Base-by-base conservation (phyloP, 2,888 invertebrate genomes). In the Morpho achilles region DNA sequence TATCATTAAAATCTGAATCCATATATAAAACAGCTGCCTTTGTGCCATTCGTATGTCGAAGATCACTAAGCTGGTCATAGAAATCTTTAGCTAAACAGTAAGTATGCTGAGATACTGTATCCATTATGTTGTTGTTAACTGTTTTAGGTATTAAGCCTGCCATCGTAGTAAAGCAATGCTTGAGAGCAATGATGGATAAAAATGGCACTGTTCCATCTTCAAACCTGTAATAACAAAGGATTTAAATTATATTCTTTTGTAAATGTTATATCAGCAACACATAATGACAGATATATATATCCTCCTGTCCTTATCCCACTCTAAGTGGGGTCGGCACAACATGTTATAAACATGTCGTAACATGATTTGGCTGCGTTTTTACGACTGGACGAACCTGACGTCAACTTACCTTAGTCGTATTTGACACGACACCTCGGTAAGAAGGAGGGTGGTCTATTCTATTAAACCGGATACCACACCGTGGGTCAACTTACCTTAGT, bases 121-220 rank as follows among this genome's bases (percentile, higher is more conserved):
- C 84, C 89, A 95, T 94, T 2, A 90, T 74, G 64, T 91, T 78
- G 64, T 76, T 72, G 54, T 80, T 72, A 7, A 88, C 69, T n/a
- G 76, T 64, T 75, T 76, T 85, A 53, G 95, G 93, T 71, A 94
- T 91, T 10, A 96, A 76, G 62, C 91, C 89, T 57, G 94, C 85
- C 57, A 98, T 75, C 6, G 94, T 92, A 58, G 96, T 94, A 77
- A 98, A 96, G 53, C 98, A 98, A 83, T 97, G 94, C 65, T 94
- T 92, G 6, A 99, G 77, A 1, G 96, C 92, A 51, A 96, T 84
- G 63, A 99, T 96, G 23, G 96, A 95, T 49, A 98, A 87, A 82
- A 96, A 99, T 10, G 98, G 92, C 10, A 97, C 71, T 0, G 99
- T 98, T 4, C 99, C 99, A 90, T 99, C 98, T 91, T 99, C 99